Conservation (phyloP, 2,888 invertebrate species). For the Leptarthrus brevirostris region DNA sequence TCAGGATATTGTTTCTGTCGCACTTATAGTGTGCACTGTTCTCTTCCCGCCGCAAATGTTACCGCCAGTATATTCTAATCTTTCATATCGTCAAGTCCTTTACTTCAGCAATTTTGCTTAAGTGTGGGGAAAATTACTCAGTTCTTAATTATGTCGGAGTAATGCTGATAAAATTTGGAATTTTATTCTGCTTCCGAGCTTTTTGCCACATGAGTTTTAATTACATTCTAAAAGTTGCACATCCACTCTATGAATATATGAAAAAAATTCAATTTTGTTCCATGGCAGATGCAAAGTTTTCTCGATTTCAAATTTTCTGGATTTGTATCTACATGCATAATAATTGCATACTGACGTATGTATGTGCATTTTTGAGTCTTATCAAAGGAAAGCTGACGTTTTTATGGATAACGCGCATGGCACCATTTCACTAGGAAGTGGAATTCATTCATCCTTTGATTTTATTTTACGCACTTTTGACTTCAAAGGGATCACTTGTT, state of each 20-base stretch:
- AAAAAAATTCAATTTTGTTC: conserved; percentile 25
- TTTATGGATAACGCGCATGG: too few relatives aligned
- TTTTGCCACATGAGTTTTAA: not conserved
- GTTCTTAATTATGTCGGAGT: conserved; percentile 15
- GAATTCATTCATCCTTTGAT: too few relatives aligned
- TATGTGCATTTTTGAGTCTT: too few relatives aligned
- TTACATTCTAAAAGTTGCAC: conserved; percentile 16
- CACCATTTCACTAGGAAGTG: too few relatives aligned
- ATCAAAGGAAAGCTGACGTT: conserved; percentile 6
- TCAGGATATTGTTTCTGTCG: conserved; percentile 40
- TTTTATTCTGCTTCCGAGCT: conserved; percentile 17
- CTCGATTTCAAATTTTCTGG: not conserved
- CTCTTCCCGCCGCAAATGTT: conserved; percentile 14
- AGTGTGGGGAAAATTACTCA: not conserved
- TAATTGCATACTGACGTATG: too few relatives aligned
- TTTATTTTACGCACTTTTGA: too few relatives aligned
- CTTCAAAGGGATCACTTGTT: too few relatives aligned
- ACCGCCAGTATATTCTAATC: not conserved
- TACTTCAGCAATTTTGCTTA: not conserved
- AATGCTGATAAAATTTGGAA: conserved; percentile 20
- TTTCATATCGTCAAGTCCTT: not conserved
- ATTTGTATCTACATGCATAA: not conserved
- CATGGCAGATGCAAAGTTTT: not conserved
- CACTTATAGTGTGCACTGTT: conserved; percentile 24
- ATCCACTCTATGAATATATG: not conserved